Evolutionary conservation across 1,140 invertebrate species (phyloP).

Genomic region (Drosophila tristis): DNA sequence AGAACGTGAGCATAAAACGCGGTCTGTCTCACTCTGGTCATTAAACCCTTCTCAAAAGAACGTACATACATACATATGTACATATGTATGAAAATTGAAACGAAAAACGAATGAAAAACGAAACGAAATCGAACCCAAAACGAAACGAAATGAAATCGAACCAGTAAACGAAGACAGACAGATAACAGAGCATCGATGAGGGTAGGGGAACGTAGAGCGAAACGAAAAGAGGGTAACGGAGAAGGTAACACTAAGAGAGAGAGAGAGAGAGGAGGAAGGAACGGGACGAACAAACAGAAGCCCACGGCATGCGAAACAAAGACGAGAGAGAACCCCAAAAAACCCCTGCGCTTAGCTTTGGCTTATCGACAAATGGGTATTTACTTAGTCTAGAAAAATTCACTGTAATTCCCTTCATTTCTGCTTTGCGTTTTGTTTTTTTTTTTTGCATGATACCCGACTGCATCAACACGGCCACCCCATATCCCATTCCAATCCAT

Average conservation of each 20-base stretch:
- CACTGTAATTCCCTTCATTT: conserved; percentile 15
- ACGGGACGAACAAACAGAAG: conserved; percentile 12
- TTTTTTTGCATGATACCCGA: too few species aligned
- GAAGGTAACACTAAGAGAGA: too few species aligned
- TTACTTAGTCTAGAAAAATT: conserved; percentile 49
- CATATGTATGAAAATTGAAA: too few species aligned
- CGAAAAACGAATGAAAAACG: too few species aligned
- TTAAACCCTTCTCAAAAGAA: conserved; percentile 50
- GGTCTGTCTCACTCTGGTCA: conserved; percentile 45
- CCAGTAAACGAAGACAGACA: background rate
- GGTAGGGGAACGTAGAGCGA: too few species aligned
- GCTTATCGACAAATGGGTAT: conserved; percentile 50
- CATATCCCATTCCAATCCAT: too few species aligned
- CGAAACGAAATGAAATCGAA: conserved; percentile 51
- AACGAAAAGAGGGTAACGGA: too few species aligned
- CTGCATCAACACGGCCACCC: too few species aligned
- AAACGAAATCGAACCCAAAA: background rate
- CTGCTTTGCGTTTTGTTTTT: too few species aligned
- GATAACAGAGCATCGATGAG: too few species aligned
- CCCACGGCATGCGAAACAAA: conserved; percentile 33
- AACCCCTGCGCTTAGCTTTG: conserved; percentile 11
- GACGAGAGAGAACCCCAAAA: conserved; percentile 9
- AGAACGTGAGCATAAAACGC: conserved; percentile 28
- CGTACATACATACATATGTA: too few species aligned
- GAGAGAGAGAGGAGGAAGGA: too few species aligned